These are phyloP conservation scores for Epizoanthus scotinus DNA, from an alignment of 92 coral and sea anemone species.

Conservation along the genomic window DNA sequence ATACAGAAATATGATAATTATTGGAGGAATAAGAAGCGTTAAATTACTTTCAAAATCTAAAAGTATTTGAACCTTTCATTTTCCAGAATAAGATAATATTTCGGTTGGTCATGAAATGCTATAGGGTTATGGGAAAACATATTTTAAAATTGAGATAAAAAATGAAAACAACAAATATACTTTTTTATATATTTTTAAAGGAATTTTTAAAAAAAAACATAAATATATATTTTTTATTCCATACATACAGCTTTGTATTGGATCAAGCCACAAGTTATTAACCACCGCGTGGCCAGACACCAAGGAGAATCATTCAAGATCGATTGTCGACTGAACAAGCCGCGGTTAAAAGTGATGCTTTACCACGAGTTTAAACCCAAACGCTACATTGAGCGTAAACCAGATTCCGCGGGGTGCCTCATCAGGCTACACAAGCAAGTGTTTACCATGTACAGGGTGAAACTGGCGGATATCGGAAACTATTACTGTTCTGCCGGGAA, in stretches of 20 bases:
- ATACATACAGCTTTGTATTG: conserved; percentile 1
- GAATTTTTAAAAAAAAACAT: too few relatives aligned
- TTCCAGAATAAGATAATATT: too few relatives aligned
- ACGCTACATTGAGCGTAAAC: not conserved
- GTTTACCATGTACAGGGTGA: conserved; percentile 31
- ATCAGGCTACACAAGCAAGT: conserved; percentile 27
- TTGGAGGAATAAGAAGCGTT: too few relatives aligned
- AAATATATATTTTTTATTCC: not conserved
- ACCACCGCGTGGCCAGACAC: conserved; percentile 9
- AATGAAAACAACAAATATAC: too few relatives aligned
- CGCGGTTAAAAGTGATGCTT: not conserved
- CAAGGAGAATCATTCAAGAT: conserved; percentile 20
- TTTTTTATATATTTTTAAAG: too few relatives aligned
- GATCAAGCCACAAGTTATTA: not conserved
- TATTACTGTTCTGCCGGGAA: conserved; percentile 41
- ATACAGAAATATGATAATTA: too few relatives aligned
- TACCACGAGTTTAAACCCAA: conserved; percentile 18
- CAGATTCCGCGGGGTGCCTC: conserved; percentile 27
- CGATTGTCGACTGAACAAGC: conserved; percentile 32
- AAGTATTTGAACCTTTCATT: too few relatives aligned
- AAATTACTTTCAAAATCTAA: too few relatives aligned
- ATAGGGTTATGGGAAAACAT: too few relatives aligned
- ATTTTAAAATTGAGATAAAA: too few relatives aligned
- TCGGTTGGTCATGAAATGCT: too few relatives aligned
- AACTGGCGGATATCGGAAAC: conserved; percentile 24